Evolutionary conservation across 1,140 invertebrate species (phyloP).

Genomic region (Aporrectodea caliginosa): DNA sequence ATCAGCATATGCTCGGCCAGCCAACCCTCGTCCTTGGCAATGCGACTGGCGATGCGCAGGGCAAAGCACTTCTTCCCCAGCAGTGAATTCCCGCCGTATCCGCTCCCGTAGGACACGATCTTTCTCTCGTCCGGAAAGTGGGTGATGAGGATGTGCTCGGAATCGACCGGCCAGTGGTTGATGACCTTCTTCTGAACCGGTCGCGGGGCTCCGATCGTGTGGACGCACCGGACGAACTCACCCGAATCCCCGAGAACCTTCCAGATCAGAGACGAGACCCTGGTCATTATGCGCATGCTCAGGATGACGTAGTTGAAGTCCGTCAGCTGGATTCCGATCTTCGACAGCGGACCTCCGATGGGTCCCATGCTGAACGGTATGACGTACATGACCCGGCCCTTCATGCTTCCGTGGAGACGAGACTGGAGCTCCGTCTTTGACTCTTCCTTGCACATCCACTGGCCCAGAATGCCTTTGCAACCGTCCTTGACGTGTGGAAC

Average conservation of each 20-base stretch:
- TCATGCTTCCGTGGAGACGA: constrained; percentile 92
- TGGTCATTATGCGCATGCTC: constrained; percentile 97
- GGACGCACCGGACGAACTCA: constrained; percentile 70
- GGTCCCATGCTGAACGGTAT: constrained; percentile 99
- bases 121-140: constrained; percentile 69
- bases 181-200: constrained; percentile 42
- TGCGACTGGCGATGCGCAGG: constrained; percentile 88
- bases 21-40: constrained; percentile 93
- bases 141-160: constrained; percentile 63
- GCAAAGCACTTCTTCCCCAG: constrained; percentile 99
- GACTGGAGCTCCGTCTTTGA: constrained; percentile 61
- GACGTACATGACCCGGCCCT: constrained; percentile 94
- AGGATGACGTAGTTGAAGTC: constrained; percentile 97
- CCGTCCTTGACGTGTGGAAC: constrained; percentile 64
- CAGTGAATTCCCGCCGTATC: constrained; percentile 98
- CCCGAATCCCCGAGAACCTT: constrained; percentile 50
- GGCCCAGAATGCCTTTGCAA: constrained; percentile 74
- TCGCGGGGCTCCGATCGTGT: constrained; percentile 76
- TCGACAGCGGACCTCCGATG: constrained; percentile 85
- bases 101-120: constrained; percentile 89
- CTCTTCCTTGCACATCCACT: constrained; percentile 26
- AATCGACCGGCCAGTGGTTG: constrained; percentile 88
- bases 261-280: constrained; percentile 74
- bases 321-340: constrained; percentile 94
- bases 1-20: constrained; percentile 97